A percentile compares a stretch with the other conserved stretches of the same genome.
phyloP scores from a whole-genome alignment of 2,113 vertebrate species.

The Elgaria multicarinata region DNA sequence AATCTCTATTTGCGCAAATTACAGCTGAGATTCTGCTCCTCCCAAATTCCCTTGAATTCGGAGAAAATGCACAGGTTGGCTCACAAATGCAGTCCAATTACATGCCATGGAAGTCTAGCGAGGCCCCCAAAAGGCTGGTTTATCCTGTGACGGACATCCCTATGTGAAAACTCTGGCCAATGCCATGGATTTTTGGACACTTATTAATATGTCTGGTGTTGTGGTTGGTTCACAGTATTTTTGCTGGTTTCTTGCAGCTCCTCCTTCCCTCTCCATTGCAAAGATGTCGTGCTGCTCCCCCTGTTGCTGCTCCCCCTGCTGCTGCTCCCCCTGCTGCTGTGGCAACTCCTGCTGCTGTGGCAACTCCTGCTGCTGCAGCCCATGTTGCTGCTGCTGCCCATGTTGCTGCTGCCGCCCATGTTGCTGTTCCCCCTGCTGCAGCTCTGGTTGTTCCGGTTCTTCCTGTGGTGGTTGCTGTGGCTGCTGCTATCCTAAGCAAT shows the following conservation, averaged over 20 bases:
- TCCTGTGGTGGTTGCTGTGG: fast-evolving
- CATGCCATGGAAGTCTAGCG: too few relatives aligned
- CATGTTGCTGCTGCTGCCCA: background rate
- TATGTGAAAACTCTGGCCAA: too few relatives aligned
- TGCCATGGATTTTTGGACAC: too few relatives aligned
- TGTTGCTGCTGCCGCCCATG: background rate
- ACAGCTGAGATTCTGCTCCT: too few relatives aligned
- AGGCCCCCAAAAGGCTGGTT: too few relatives aligned
- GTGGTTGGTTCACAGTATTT: background rate
- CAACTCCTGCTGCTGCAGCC: background rate
- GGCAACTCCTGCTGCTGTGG: background rate
- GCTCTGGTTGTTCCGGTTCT: background rate
- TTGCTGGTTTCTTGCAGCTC: background rate
- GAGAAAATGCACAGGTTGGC: too few relatives aligned
- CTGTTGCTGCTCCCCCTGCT: background rate
- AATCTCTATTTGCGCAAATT: too few relatives aligned
- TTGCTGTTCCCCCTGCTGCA: background rate
- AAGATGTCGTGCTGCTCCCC: background rate
- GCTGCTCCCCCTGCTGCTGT: background rate
- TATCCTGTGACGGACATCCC: too few relatives aligned
- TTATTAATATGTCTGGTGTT: background rate
- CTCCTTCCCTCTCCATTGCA: background rate
- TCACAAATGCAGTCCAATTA: too few relatives aligned
- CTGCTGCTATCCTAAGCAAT: background rate
- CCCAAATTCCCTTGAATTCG: too few relatives aligned